phyloP scores from a whole-genome alignment of 2,113 vertebrate genomes.

The Oncorhynchus kisutch region DNA sequence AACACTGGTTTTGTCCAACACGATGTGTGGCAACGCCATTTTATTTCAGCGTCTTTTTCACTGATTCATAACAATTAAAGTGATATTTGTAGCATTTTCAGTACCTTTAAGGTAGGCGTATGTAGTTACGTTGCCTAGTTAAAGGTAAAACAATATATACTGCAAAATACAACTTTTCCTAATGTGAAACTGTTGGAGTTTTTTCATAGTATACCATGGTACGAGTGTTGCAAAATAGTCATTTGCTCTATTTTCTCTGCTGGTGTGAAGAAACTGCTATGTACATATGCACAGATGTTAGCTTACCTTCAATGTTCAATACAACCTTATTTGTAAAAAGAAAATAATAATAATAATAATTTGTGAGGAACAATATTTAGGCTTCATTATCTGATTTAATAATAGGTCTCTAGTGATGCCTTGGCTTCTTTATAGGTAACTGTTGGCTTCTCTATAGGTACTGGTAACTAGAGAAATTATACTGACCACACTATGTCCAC shows the following conservation, averaged over 20 bases:
- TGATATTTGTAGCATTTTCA: conserved; percentile 73
- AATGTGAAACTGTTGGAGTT: conserved; percentile 64
- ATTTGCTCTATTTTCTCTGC: conserved; percentile 23
- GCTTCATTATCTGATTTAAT: no score
- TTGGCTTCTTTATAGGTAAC: no score
- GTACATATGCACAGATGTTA: no score
- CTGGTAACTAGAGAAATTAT: neutral
- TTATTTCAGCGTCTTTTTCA: conserved; percentile 46
- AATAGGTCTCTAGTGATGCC: no score
- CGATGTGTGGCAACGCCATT: conserved; percentile 34
- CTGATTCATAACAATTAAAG: conserved; percentile 53
- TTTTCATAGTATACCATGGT: conserved; percentile 59
- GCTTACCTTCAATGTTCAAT: no score
- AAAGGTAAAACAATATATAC: no score
- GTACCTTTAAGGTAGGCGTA: conserved; percentile 55
- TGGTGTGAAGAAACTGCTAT: conserved; percentile 9
- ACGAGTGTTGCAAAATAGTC: conserved; percentile 54
- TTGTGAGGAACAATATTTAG: neutral
- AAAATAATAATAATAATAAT: accelerated
- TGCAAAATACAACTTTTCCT: conserved; percentile 38
- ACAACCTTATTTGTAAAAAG: no score
- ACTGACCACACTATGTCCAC: neutral
- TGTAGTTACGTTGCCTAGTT: conserved; percentile 34
- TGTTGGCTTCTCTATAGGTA: neutral
- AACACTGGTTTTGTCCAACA: conserved; percentile 16